A percentile compares a stretch with the other conserved stretches of the same genome.
phyloP scores from a whole-genome alignment of 2,888 invertebrate genomes.

The Drosophila prolongata region DNA sequence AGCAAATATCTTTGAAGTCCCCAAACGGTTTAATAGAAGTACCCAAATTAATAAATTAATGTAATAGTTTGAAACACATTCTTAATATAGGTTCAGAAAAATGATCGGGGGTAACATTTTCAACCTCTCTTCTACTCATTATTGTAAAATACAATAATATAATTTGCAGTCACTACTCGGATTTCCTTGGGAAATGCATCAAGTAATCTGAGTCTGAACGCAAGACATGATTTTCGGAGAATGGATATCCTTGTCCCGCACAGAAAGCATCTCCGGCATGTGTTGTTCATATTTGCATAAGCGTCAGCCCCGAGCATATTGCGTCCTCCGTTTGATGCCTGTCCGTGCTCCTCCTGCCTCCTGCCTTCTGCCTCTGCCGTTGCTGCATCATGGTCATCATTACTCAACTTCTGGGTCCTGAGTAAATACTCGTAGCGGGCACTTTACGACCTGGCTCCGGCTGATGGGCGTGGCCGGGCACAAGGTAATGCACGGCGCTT shows the following conservation, averaged over 20 bases:
- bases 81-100: too few relatives aligned
- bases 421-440: constrained; percentile 68
- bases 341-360: constrained; percentile 2
- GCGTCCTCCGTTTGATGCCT: constrained; percentile 25
- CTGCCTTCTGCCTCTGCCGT: not conserved
- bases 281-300: constrained; percentile 69
- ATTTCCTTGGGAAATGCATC: not conserved
- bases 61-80: too few relatives aligned
- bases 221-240: constrained; percentile 1
- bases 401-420: constrained; percentile 73
- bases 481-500: constrained; percentile 30
- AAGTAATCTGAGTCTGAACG: constrained; percentile 21
- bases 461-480: constrained; percentile 60
- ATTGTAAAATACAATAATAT: not conserved
- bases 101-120: too few relatives aligned
- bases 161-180: not conserved
- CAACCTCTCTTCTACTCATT: too few relatives aligned
- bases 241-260: constrained; percentile 7
- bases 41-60: too few relatives aligned
- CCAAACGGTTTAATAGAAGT: too few relatives aligned
- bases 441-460: constrained; percentile 69
- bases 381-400: constrained; percentile 76
- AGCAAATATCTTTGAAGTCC: too few relatives aligned
- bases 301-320: constrained; percentile 48
- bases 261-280: constrained; percentile 33